Evolutionary conservation across 2,888 invertebrate genomes (phyloP).

Genomic region (Conus canariensis): DNA sequence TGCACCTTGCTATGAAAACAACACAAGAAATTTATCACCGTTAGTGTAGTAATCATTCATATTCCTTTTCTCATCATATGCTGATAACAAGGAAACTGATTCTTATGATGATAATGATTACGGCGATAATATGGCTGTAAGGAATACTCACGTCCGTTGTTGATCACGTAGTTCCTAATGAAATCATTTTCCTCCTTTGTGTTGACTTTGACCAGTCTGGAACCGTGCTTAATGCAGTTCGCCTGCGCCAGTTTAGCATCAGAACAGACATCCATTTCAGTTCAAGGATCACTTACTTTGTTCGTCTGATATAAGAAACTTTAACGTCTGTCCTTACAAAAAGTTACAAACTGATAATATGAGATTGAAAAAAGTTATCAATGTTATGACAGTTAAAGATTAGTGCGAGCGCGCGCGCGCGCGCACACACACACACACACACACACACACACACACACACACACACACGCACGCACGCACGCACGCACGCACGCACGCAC

Average conservation of each 20-base stretch:
- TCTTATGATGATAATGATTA: background rate
- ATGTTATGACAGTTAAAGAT: background rate
- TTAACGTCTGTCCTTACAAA: background rate
- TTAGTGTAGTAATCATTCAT: no score
- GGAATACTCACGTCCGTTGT: constrained; percentile 32
- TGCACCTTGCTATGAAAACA: no score
- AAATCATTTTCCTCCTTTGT: constrained; percentile 37
- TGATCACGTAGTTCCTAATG: constrained; percentile 31
- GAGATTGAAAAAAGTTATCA: background rate
- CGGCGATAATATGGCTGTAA: background rate
- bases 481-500: no score
- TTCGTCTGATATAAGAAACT: background rate
- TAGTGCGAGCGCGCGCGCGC: no score
- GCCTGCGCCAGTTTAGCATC: background rate
- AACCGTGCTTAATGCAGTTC: constrained; percentile 12
- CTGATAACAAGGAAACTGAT: background rate
- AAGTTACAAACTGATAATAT: background rate
- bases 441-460: no score
- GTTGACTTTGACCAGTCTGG: constrained; percentile 29
- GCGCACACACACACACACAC: no score
- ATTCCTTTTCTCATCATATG: no score
- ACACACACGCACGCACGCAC: no score
- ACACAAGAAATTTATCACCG: no score
- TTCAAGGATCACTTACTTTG: background rate
- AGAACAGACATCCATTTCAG: background rate